Percentiles rank a stretch among this genome's conserved stretches.
Conservation (phyloP, 2,113 vertebrate species). For the Bufo bufo region DNA sequence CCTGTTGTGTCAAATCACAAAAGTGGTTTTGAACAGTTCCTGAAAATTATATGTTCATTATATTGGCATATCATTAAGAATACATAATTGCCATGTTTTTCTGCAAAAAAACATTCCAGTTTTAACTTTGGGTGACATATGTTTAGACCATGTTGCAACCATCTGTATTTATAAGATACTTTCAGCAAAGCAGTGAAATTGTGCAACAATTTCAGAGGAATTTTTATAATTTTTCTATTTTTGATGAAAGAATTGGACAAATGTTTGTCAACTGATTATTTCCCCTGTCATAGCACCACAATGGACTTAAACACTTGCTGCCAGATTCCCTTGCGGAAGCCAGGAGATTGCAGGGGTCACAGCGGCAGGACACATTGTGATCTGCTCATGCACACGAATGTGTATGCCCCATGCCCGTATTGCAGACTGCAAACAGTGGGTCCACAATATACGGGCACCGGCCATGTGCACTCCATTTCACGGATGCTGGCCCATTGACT, state of each 20-base stretch:
- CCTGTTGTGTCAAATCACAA: constrained; percentile 6
- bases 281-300: too few relatives aligned
- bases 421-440: too few relatives aligned
- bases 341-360: too few relatives aligned
- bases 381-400: too few relatives aligned
- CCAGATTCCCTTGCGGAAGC: too few relatives aligned
- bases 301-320: too few relatives aligned
- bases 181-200: not conserved
- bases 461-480: too few relatives aligned
- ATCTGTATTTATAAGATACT: not conserved
- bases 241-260: not conserved
- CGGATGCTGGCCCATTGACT: too few relatives aligned
- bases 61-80: constrained; percentile 5
- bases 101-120: constrained; percentile 11
- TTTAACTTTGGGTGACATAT: constrained; percentile 16
- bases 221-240: not conserved
- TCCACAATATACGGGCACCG: too few relatives aligned
- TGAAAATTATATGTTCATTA: constrained; percentile 21
- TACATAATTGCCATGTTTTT: not conserved
- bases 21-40: not conserved
- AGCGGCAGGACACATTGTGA: too few relatives aligned
- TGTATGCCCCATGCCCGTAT: too few relatives aligned
- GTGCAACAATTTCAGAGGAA: not conserved
- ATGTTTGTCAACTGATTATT: too few relatives aligned
- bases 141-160: not conserved